Evolutionary conservation across 1,140 invertebrate genomes (phyloP), one percentile per base, ranked within the genome.

Genomic region (Telenomus remus): DNA sequence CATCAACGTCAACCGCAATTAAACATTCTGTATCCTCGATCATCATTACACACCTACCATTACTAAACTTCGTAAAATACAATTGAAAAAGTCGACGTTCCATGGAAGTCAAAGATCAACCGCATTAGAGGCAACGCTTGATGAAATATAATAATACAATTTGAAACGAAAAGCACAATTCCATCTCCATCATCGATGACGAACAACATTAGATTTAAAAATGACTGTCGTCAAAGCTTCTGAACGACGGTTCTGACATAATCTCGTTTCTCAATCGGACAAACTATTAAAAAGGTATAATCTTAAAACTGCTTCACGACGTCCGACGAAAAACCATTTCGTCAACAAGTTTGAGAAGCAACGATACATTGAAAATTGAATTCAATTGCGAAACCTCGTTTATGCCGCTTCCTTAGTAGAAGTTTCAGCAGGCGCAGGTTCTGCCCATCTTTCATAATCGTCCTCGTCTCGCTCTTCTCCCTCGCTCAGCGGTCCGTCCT

Each of bases 391-490:
- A n/a, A n/a, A n/a, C 19, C 19, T 6, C 1, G 14, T 34, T 13
- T 71, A 71, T 12, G 59, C 68, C n/a, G 61, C 82, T 81, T 85
- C 84, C 81, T 88, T 88, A 56, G 77, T 83, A 16, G 81, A 55
- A 34, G 79, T 49, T 15, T 83, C 82, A 35, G 76, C 80, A 35
- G 76, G 76, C 39, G 80, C 79, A 0, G 27, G n/a, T 0, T 73
- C 61, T 57, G 82, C 84, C 86, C 87, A 88, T 27, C 84, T 82
- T 61, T 87, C 87, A 77, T 87, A 88, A 65, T 88, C 87, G 43
- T 92, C 91, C 63, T 91, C 91, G 80, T 93, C 92, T 60, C 92
- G 89, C 71, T 93, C 93, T 79, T 93, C 92, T 4, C 92, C 92
- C 79, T 93, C 92, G 80, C 92, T 93, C 65, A 93, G 84, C 53